These are phyloP conservation scores for Thalassoma bifasciatum DNA, from an alignment of 2,113 vertebrate species.

Conservation along the genomic window DNA sequence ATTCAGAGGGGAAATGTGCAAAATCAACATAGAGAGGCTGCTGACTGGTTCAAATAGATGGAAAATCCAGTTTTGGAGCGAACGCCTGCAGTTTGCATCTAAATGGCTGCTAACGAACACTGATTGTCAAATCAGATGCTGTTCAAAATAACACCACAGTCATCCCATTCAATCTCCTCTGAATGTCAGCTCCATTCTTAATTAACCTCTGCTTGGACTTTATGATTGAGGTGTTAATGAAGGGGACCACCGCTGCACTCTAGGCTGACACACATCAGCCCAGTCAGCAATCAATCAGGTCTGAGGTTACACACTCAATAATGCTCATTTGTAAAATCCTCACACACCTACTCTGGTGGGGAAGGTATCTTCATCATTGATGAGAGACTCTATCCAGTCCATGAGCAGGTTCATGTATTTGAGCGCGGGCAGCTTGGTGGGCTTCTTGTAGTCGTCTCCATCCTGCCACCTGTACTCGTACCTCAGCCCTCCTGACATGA, in stretches of 20 bases:
- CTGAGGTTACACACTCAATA: slow-evolving; percentile 28
- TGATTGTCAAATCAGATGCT: slow-evolving; percentile 13
- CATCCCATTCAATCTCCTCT: slow-evolving; percentile 23
- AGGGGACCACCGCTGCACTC: slow-evolving; percentile 6
- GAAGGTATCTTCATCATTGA: slow-evolving; percentile 96
- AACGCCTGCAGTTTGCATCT: slow-evolving; percentile 7
- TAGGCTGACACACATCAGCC: slow-evolving; percentile 2
- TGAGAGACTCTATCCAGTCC: slow-evolving; percentile 98
- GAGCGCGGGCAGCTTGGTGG: slow-evolving; percentile 92
- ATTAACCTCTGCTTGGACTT: slow-evolving; percentile 74
- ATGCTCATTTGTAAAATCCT: slow-evolving; percentile 33
- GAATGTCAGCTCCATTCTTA: slow-evolving; percentile 70
- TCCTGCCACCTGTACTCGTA: slow-evolving; percentile 99
- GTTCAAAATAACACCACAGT: slow-evolving; percentile 30
- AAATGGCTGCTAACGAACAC: slow-evolving; percentile 5
- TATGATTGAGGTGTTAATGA: slow-evolving; percentile 37
- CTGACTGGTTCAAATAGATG: not conserved
- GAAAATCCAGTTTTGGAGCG: not conserved
- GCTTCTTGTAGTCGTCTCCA: slow-evolving; percentile 91
- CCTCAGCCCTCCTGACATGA: slow-evolving; percentile 94
- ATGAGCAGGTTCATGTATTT: slow-evolving; percentile 96
- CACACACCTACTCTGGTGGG: slow-evolving; percentile 95
- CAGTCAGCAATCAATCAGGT: slow-evolving; percentile 6
- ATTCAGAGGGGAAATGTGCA: not conserved
- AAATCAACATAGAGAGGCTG: not conserved